Percentiles rank a stretch among this genome's conserved stretches.
Evolutionary conservation across 1,140 invertebrate genomes (phyloP).

Genomic region (Sarcophaga peregrina): DNA sequence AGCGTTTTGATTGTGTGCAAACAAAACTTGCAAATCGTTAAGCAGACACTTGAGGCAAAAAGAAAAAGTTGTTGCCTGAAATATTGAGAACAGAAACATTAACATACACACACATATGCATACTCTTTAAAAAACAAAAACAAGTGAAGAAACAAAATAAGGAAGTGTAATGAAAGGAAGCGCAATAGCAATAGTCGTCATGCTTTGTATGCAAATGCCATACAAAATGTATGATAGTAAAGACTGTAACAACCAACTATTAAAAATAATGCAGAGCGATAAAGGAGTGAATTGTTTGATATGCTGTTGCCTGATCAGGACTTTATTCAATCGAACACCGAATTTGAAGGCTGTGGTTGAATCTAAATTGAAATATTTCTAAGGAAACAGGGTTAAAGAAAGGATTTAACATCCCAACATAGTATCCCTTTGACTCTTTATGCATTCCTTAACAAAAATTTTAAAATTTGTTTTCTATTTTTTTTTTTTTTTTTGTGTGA

Average conservation of each 20-base stretch:
- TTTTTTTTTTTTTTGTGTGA: no score
- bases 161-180: conserved; percentile 6
- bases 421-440: no score
- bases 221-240: background rate
- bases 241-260: background rate
- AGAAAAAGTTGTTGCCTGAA: background rate
- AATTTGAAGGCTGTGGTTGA: no score
- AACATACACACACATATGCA: no score
- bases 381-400: no score
- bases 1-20: conserved; percentile 42
- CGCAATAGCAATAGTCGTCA: background rate
- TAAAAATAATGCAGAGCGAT: background rate
- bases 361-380: no score
- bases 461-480: no score
- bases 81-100: background rate
- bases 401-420: no score
- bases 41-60: conserved; percentile 35
- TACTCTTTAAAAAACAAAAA: background rate
- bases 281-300: background rate
- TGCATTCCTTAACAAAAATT: no score
- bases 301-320: no score
- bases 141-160: background rate
- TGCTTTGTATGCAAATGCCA: background rate
- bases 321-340: no score
- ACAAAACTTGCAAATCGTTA: conserved; percentile 36